Conservation (phyloP, 2,113 vertebrate species). For the Anthoscopus minutus region DNA sequence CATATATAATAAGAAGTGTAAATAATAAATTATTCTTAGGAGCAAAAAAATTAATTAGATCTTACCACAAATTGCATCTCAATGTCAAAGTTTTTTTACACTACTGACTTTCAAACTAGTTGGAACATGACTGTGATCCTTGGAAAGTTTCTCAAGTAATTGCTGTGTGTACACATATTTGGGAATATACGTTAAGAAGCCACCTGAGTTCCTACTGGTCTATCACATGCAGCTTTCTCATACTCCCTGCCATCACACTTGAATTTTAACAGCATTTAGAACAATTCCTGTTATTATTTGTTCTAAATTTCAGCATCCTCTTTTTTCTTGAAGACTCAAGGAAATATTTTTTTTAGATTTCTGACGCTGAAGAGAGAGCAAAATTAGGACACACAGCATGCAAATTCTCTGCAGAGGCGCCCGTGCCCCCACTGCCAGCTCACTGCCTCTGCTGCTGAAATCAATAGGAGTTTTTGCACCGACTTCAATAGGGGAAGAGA, state of each 20-base stretch:
- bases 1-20: constrained; percentile 87
- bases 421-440: not conserved
- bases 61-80: constrained; percentile 79
- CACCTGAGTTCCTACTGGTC: constrained; percentile 1
- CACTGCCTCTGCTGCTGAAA: not conserved
- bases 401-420: not conserved
- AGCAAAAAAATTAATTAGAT: constrained; percentile 86
- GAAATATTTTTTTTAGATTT: not conserved
- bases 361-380: not conserved
- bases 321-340: constrained; percentile 29
- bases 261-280: constrained; percentile 46
- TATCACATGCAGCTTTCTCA: constrained; percentile 14
- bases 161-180: constrained; percentile 10
- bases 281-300: constrained; percentile 34
- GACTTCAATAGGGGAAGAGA: not conserved
- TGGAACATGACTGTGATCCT: constrained; percentile 57
- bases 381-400: not conserved
- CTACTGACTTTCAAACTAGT: constrained; percentile 79
- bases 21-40: constrained; percentile 88
- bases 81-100: constrained; percentile 72
- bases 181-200: constrained; percentile 45
- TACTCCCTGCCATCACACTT: not conserved
- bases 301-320: constrained; percentile 29
- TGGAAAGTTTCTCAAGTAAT: constrained; percentile 67
- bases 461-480: constrained; percentile 10